Evolutionary conservation across 2,888 invertebrate genomes (phyloP), one percentile per base, ranked within the genome.

Genomic region (Laothoe populi): DNA sequence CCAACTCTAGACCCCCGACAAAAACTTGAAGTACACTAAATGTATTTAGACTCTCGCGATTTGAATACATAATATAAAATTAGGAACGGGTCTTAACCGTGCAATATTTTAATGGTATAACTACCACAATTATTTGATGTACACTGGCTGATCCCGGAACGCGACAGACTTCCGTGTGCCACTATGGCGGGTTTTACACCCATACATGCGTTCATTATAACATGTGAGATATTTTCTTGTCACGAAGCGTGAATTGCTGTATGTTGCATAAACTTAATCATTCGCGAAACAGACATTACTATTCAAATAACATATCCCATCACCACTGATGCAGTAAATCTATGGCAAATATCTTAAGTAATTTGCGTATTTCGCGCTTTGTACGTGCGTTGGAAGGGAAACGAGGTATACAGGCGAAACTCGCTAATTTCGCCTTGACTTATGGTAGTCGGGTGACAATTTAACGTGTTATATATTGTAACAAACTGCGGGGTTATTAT

Each of bases 401-500:
- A 86, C 85, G 79, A 81, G 79, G 77, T 81, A 78, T 73, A 73
- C 68, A 75, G 19, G 77, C 74, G 75, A 79, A 79, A 81, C 71
- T 84, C 76, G 77, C 82, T 84, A 84, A 87, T 85, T 84, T 81
- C 72, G 69, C 70, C 76, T 74, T 83, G 82, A 84, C 78, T 84
- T 83, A 83, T 78, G 71, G 79, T 71, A 70, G 67, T 65, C 66
- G 70, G 74, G 75, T 78, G 81, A 83, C 82, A 82, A 81, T 85
- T 82, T 82, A 79, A 77, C 78, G 71, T 75, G 77, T 77, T 79
- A 82, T 82, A 81, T 78, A 77, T 80, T 82, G 82, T 83, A 83
- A 78, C 81, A 78, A 78, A 84, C 77, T 79, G 79, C 72, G 69
- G 67, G 70, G 78, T 82, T 87, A 88, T 87, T 87, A 87, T 86